Percentiles rank a stretch among this genome's conserved stretches.
phyloP scores from a whole-genome alignment of 2,113 vertebrate genomes.

The Garra rufa region DNA sequence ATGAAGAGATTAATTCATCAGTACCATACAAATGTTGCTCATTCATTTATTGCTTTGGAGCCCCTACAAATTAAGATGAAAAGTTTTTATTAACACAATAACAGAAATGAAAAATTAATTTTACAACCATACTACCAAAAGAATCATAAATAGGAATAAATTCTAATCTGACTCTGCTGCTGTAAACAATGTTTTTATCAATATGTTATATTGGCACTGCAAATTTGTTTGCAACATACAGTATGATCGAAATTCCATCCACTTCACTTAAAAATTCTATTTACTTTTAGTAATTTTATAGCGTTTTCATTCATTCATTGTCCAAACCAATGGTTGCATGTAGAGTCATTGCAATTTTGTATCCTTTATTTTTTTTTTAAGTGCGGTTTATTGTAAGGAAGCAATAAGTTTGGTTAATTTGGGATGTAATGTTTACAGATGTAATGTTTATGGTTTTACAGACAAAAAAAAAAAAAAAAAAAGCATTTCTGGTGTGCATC shows the following conservation, averaged over 20 bases:
- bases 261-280: background rate
- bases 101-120: background rate
- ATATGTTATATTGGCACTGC: background rate
- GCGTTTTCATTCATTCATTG: background rate
- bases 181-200: background rate
- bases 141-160: background rate
- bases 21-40: constrained; percentile 2
- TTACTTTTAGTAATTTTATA: background rate
- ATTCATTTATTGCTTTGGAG: background rate
- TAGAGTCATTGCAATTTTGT: background rate
- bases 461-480: too few species aligned
- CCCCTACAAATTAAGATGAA: background rate
- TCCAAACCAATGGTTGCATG: background rate
- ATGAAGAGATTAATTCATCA: constrained; percentile 27
- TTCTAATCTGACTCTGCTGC: background rate
- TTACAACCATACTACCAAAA: background rate
- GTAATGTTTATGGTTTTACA: too few species aligned
- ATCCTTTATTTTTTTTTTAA: too few species aligned
- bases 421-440: background rate
- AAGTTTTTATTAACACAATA: background rate
- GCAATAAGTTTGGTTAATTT: background rate
- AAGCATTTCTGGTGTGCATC: too few species aligned
- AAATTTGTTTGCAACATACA: background rate
- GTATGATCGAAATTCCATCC: background rate
- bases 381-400: too few species aligned